Base-by-base conservation (phyloP, 2,888 invertebrate genomes). In the Agrilus cyanescens region DNA sequence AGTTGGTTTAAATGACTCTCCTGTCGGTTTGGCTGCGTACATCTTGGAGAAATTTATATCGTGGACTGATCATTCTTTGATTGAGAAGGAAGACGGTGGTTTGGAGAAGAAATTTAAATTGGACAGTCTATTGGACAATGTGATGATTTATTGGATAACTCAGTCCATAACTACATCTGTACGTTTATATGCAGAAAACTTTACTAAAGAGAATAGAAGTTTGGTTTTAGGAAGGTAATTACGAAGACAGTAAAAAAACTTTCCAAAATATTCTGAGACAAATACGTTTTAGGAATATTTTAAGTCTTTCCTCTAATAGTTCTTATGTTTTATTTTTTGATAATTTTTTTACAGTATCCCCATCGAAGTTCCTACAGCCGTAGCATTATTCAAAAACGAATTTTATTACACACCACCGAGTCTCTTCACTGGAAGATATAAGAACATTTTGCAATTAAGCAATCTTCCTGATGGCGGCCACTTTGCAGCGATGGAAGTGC, bases 21-120 rank as follows among this genome's bases (percentile, higher is more conserved):
- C 95, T 0, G 75, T 82, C 0, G 93, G 90, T 1, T 65, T 95
- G 44, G 90, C 90, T 0, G 86, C 86, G 0, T 95, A 93, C 57
- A 84, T 94, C 40, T 64, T 95, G 10, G 93, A 95, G 57, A 94
- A 93, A 62, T 91, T 89, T 67, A 78, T 81, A 10, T 75, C 78
- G 0, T 82, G 85, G 81, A 85, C 84, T 0, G 73, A 79, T 59
- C 58, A 60, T 0, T 59, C 65, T 0, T 71, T 71, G 59, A 65
- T 62, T 37, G 56, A 64, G 25, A 61, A 65, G 20, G 60, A 68
- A 0, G 82, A 87, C 53, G 87, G 85, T 5, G 83, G 81, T 2
- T 62, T 89, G 0, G 66, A 68, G 1, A 69, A 73, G 44, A 76
- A 76, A 50, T 85, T 76, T 73, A 58, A 79, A 55, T 8, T 85